A percentile compares a stretch with the other conserved stretches of the same genome.
Evolutionary conservation across 2,113 vertebrate genomes (phyloP).

Genomic region (Halcyon senegalensis): DNA sequence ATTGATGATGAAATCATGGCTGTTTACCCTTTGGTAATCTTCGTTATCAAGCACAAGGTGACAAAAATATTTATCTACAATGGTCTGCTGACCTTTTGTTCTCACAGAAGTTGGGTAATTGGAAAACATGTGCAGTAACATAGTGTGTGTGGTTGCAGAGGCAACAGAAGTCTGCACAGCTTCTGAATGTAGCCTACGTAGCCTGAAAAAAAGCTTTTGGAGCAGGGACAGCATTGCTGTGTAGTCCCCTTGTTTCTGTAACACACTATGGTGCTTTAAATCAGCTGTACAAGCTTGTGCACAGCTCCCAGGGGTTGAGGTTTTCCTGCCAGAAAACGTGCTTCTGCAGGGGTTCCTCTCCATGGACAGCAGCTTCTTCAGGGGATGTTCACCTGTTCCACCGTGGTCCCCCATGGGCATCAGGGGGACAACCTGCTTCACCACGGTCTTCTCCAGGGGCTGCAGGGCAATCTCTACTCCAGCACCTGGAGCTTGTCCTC

Average conservation of each 20-base stretch:
- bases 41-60: neutral
- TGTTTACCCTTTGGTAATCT: slow-evolving; percentile 12
- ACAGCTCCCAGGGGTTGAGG: neutral
- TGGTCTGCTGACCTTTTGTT: slow-evolving; percentile 43
- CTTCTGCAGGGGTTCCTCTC: neutral
- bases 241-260: neutral
- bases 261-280: neutral
- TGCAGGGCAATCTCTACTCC: neutral
- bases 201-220: neutral
- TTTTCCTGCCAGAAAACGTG: neutral
- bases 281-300: neutral
- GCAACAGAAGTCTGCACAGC: neutral
- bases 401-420: rapidly evolving
- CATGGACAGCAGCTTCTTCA: neutral
- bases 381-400: neutral
- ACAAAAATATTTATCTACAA: slow-evolving; percentile 46
- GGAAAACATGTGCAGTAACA: neutral
- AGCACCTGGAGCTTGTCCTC: neutral
- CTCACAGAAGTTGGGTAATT: neutral
- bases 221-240: neutral
- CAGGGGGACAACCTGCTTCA: neutral
- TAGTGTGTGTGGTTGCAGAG: neutral
- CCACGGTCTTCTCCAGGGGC: neutral
- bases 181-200: neutral
- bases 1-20: slow-evolving; percentile 7